Percentiles rank a stretch among this genome's conserved stretches.
These are phyloP conservation scores for Thaumatotibia leucotreta DNA, from an alignment of 1,140 invertebrate species.

Conservation along the genomic window DNA sequence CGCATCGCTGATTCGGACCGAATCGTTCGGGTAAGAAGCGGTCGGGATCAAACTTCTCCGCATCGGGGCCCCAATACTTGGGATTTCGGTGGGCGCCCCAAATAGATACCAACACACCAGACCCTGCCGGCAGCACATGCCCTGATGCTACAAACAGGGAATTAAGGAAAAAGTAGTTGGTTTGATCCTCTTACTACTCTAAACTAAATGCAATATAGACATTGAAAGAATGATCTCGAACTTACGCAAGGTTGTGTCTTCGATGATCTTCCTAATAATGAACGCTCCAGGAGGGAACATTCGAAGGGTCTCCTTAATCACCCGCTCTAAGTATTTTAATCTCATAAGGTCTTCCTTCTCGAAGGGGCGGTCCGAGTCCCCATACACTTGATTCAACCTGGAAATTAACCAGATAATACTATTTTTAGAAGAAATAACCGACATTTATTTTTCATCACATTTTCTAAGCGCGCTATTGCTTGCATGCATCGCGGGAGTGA, in stretches of 20 bases:
- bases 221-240: too few species aligned
- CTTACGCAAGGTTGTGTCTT: conserved; percentile 53
- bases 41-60: conserved; percentile 82
- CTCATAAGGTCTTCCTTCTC: conserved; percentile 58
- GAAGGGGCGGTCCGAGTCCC: conserved; percentile 38
- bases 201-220: too few species aligned
- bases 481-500: too few species aligned
- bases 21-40: conserved; percentile 79
- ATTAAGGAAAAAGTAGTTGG: too few species aligned
- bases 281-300: conserved; percentile 80
- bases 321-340: conserved; percentile 83
- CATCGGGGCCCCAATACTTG: too few species aligned
- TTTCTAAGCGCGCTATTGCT: too few species aligned
- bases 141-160: conserved; percentile 52
- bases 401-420: too few species aligned
- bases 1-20: conserved; percentile 64
- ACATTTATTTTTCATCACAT: too few species aligned
- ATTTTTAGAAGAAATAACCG: too few species aligned
- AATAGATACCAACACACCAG: conserved; percentile 42
- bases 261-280: conserved; percentile 50
- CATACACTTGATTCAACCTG: conserved; percentile 47
- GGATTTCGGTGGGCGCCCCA: too few species aligned
- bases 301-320: conserved; percentile 84
- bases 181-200: too few species aligned
- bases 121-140: conserved; percentile 39